Evolutionary conservation across 2,113 vertebrate genomes (phyloP).

Genomic region (Ameiurus melas): DNA sequence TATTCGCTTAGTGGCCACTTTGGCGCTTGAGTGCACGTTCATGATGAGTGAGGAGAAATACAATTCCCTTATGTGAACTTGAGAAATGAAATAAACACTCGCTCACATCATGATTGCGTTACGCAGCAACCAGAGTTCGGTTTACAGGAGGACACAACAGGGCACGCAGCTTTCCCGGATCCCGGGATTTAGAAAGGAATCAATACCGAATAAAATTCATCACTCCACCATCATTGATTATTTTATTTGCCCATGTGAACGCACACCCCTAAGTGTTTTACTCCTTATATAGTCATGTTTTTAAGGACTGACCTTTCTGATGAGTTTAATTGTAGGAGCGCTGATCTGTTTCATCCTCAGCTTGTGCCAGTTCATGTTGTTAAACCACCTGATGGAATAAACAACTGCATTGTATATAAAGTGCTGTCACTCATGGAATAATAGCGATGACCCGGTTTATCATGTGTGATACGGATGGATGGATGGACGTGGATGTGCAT

Average conservation of each 20-base stretch:
- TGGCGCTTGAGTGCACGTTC: not conserved
- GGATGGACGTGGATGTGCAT: not conserved
- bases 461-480: not conserved
- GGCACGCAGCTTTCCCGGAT: not conserved
- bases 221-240: not conserved
- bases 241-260: not conserved
- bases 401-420: not conserved
- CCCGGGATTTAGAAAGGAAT: not conserved
- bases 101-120: not conserved
- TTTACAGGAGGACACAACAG: not conserved
- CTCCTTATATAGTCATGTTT: not conserved
- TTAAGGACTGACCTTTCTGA: conserved; percentile 67
- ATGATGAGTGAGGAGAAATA: not conserved
- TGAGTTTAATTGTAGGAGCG: conserved; percentile 72
- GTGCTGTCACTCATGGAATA: not conserved
- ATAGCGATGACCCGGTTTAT: not conserved
- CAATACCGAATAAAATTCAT: not conserved
- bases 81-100: not conserved
- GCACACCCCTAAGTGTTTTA: not conserved
- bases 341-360: conserved; percentile 73
- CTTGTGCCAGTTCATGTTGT: conserved; percentile 77
- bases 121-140: not conserved
- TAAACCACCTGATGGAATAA: conserved; percentile 72
- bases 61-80: not conserved
- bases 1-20: not conserved